Base-by-base conservation (phyloP, 30 jellyfish, hydroid and myxozoan genomes). In the Nemopilema nomurai region DNA sequence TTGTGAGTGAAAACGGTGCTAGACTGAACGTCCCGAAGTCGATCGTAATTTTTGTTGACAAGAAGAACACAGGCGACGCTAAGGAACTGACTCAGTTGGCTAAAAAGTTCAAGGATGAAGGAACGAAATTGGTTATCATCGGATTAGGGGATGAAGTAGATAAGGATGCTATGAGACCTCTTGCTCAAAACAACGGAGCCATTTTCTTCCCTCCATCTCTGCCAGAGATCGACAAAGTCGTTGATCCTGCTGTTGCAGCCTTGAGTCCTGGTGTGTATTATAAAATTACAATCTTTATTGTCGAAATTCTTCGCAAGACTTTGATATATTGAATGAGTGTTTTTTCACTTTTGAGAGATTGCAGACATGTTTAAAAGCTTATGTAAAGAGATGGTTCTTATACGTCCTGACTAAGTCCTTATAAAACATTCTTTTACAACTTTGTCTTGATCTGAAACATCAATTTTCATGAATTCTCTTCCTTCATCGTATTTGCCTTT, bases 191-290 rank as follows among this genome's bases (percentile, higher is more conserved):
- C 27, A 81, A 85, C n/a, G 90, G 90, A 13, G 94, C 88, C 1
- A 70, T 79, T n/a, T 94, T 94, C 96, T 94, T 94, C 80, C 97
- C 99, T 16, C 97, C 96, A 74, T 67, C 69, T 75, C 66, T 89
- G 22, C 97, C 76, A 25, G 90, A 87, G 31, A 27, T 94, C 72
- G 83, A 85, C 21, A 76, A 30, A 20, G 49, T 90, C 31, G 53
- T 89, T 7, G 49, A 80, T 31, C 97, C 99, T 0, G 88, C 90
- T 0, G 74, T 75, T 0, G 88, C 57, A 50, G 96, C 95, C 4
- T 31, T 90, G 4, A 51, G 30, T 53, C 99, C 99, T 23, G 97
- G 99, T 94, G n/a, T n/a, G n/a, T n/a, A n/a, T n/a, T n/a, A n/a
- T n/a, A n/a, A n/a, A n/a, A n/a, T n/a, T n/a, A n/a, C n/a, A n/a